phyloP scores from a whole-genome alignment of 1,140 invertebrate genomes.

The Drosophila ironensis region DNA sequence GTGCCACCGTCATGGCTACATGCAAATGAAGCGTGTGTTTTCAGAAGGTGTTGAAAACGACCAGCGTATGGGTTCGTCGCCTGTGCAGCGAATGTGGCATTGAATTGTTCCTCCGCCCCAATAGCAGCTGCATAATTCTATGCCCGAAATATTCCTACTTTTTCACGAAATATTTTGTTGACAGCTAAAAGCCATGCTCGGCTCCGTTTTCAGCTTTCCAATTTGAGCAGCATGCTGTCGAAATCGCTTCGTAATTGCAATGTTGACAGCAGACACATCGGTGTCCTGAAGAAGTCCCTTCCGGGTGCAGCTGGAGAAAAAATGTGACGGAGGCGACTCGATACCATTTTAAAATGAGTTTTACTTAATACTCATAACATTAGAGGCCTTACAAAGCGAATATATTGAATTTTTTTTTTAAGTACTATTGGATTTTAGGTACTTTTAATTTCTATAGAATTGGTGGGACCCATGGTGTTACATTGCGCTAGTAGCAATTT shows the following conservation, averaged over 20 bases:
- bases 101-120: conserved; percentile 27
- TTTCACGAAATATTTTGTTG: conserved; percentile 58
- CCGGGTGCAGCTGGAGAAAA: neutral
- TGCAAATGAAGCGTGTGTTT: conserved; percentile 77
- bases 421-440: no score
- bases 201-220: conserved; percentile 49
- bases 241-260: conserved; percentile 79
- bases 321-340: neutral
- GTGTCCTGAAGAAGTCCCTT: conserved; percentile 4
- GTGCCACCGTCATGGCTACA: conserved; percentile 71
- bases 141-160: conserved; percentile 62
- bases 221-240: conserved; percentile 72
- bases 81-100: conserved; percentile 31
- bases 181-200: conserved; percentile 39
- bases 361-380: no score
- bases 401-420: no score
- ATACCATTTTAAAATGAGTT: no score
- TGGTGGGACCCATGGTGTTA: no score
- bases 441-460: no score
- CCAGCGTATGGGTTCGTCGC: conserved; percentile 17
- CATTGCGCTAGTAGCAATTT: no score
- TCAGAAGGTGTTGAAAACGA: conserved; percentile 70
- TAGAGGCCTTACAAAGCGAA: no score
- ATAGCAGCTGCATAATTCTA: conserved; percentile 72
- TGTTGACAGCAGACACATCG: conserved; percentile 60